Conservation (phyloP, 2,888 invertebrate species). For the Protophormia terraenovae region DNA sequence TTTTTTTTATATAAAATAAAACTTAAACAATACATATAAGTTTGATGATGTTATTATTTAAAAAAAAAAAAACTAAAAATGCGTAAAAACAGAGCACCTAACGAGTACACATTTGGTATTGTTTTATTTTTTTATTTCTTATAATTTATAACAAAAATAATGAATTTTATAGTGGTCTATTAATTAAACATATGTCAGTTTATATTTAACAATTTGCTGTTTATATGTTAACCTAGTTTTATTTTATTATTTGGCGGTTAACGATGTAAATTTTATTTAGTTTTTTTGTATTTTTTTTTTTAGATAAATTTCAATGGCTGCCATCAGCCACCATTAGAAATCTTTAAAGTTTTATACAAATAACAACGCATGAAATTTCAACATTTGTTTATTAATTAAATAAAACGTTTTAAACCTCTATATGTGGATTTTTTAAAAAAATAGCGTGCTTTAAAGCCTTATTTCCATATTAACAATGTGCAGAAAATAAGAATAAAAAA, state of each 20-base stretch:
- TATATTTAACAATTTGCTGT: conserved; percentile 45
- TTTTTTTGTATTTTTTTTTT: not conserved
- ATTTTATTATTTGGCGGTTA: not conserved
- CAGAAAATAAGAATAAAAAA: not conserved
- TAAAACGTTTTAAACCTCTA: conserved; percentile 33
- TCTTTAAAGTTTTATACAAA: conserved; percentile 24
- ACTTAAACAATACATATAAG: not conserved
- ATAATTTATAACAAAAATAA: conserved; percentile 8
- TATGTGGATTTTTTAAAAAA: not conserved
- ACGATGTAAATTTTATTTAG: conserved; percentile 2
- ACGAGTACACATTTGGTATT: conserved; percentile 30
- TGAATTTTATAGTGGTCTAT: conserved; percentile 40
- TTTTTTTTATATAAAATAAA: not conserved
- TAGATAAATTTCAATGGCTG: conserved; percentile 34
- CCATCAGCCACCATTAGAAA: conserved; percentile 43
- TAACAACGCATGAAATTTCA: conserved; percentile 50
- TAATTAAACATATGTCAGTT: conserved; percentile 58
- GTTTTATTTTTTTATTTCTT: not conserved
- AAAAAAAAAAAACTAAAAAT: conserved; percentile 12
- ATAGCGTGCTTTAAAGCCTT: conserved; percentile 35
- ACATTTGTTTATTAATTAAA: conserved; percentile 62
- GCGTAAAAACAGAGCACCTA: conserved; percentile 32
- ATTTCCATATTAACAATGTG: conserved; percentile 17
- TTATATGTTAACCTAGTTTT: conserved; percentile 48
- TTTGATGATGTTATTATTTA: conserved; percentile 42